These are phyloP conservation scores for Lepus timidus DNA, from an alignment of 2,113 vertebrate genomes.

Conservation along the genomic window DNA sequence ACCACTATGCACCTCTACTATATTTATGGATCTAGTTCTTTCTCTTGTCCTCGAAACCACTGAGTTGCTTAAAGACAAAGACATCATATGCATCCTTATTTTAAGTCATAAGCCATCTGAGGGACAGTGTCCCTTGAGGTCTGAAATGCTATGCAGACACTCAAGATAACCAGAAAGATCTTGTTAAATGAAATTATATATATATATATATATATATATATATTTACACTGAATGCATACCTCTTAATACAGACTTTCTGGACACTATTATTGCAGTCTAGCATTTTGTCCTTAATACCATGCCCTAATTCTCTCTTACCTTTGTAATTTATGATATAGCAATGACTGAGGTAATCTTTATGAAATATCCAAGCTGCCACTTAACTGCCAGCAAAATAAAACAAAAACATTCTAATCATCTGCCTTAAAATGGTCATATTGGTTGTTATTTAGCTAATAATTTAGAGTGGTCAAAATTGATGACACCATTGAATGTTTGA, in stretches of 20 bases:
- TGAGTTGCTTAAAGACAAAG: background rate
- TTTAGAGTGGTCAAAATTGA: background rate
- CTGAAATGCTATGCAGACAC: background rate
- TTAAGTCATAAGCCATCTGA: background rate
- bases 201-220: no score
- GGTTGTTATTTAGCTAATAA: background rate
- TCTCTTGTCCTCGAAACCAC: background rate
- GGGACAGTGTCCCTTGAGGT: background rate
- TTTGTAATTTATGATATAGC: background rate
- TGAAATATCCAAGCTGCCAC: background rate
- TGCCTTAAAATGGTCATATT: background rate
- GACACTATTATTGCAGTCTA: background rate
- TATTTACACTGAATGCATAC: background rate
- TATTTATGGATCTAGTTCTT: background rate
- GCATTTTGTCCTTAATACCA: background rate
- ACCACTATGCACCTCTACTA: background rate
- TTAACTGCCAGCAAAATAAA: background rate
- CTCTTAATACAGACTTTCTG: background rate
- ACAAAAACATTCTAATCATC: background rate
- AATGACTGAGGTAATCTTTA: background rate
- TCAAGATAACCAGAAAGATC: background rate
- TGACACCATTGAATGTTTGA: background rate
- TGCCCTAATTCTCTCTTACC: background rate
- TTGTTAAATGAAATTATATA: background rate
- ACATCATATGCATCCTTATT: background rate